Percentiles rank a stretch among this genome's conserved stretches.
phyloP scores from a whole-genome alignment of 2,113 vertebrate genomes.

The Madoqua kirkii region DNA sequence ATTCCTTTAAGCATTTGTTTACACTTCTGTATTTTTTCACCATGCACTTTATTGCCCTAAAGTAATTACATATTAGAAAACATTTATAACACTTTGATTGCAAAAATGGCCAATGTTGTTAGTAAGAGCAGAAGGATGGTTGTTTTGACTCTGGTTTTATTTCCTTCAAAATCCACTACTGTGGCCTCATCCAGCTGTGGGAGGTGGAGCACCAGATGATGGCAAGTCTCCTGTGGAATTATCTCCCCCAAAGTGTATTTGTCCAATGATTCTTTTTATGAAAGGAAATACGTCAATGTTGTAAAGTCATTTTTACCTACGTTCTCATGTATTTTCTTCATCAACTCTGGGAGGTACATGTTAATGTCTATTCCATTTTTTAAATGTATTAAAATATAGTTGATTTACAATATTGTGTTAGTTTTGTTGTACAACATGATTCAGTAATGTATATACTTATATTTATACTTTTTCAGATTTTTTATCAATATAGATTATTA shows the following conservation, averaged over 20 bases:
- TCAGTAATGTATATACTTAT: neutral
- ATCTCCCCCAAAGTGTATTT: neutral
- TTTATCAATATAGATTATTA: neutral
- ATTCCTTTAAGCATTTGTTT: neutral
- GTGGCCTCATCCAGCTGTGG: neutral
- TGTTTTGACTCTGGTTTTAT: neutral
- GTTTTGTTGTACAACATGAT: neutral
- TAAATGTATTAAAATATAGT: neutral
- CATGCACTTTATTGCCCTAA: neutral
- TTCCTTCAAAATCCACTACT: neutral
- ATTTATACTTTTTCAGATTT: neutral
- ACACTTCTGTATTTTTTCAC: neutral
- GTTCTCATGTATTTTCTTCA: neutral
- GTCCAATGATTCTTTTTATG: neutral
- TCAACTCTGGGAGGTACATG: neutral
- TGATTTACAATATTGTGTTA: neutral
- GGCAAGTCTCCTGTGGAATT: neutral
- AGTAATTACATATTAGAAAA: neutral
- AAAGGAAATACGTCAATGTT: neutral
- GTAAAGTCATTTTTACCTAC: neutral
- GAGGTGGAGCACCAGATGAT: neutral
- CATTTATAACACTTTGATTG: neutral
- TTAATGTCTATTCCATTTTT: neutral
- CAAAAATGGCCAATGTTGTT: neutral
- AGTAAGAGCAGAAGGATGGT: neutral